A percentile compares a stretch with the other conserved stretches of the same genome.
These are phyloP conservation scores for Tyrannus savana DNA, from an alignment of 2,113 vertebrate genomes.

Conservation along the genomic window DNA sequence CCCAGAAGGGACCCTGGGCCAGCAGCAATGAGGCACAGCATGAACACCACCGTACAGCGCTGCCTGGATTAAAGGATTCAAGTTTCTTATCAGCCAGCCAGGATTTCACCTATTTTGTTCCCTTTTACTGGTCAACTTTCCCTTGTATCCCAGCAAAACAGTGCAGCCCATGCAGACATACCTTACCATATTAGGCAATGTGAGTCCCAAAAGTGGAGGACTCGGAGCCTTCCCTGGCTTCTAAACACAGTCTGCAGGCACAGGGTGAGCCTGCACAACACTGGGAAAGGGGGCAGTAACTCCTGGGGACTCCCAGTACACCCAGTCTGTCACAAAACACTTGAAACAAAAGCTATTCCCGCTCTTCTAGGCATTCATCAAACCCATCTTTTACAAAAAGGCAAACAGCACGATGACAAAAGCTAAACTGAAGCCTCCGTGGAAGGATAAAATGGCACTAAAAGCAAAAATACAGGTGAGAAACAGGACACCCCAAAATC, in stretches of 20 bases:
- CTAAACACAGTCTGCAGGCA: constrained; percentile 14
- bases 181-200: constrained; percentile 83
- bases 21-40: background rate
- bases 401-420: background rate
- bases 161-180: constrained; percentile 61
- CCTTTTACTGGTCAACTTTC: background rate
- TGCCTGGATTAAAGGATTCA: background rate
- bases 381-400: background rate
- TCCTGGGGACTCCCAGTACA: background rate
- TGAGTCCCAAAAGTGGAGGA: constrained; percentile 12
- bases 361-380: background rate
- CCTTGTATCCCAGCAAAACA: background rate
- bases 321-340: background rate
- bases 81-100: background rate
- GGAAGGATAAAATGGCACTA: background rate
- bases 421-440: background rate
- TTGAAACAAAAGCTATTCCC: background rate
- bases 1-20: background rate
- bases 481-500: background rate
- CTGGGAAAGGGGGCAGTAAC: background rate
- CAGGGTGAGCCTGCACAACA: accelerated
- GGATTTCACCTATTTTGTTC: constrained; percentile 16
- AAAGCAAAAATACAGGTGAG: background rate
- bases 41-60: accelerated
- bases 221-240: constrained; percentile 49